Evolutionary conservation across 2,113 vertebrate genomes (phyloP), one percentile per base, ranked within the genome.

Genomic region (Hucho hucho): DNA sequence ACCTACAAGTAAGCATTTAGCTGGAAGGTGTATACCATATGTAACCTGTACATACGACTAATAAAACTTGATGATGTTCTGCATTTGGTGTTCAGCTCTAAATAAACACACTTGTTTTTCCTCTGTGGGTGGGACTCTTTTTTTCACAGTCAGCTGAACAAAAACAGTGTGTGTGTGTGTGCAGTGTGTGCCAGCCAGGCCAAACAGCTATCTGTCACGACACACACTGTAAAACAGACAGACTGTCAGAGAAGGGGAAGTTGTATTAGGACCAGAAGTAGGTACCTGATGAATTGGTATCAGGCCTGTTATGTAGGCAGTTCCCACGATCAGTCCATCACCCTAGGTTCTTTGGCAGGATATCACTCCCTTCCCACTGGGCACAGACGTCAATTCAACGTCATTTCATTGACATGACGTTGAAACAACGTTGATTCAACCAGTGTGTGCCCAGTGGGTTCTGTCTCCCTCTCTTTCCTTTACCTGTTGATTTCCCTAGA

Each of bases 271-370:
- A 13, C 76, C n/a, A 71, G 75, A 74, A 69, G 49, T 83, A 43
- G 2, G 9, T 43, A 87, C 87, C 85, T 84, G 82, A 80, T 78
- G 72, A 76, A 64, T 63, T 1, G 4, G 76, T 77, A 84, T 72
- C 66, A 25, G 83, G 59, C 73, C 59, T 1, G 71, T 76, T 69
- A 56, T 74, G 73, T 75, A 68, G 37, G 59, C 26, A 0, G 66
- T 83, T 87, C 77, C 75, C 81, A 86, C 79, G 37, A 64, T 78
- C 76, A 1, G 29, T 84, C 69, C 24, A 75, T 72, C n/a, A 79
- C 59, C 26, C 79, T 68, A 4, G 4, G 16, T 53, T 4, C 37
- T 43, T 11, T 43, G 37, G 37, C 11, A 28, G 5, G 65, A 70
- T 66, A 63, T 6, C 37, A 43, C 37, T 79, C 22, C 6, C 53